Percentiles rank a stretch among this genome's conserved stretches.
These are phyloP conservation scores for Goniozus legneri DNA, from an alignment of 1,140 invertebrate genomes.

Conservation along the genomic window DNA sequence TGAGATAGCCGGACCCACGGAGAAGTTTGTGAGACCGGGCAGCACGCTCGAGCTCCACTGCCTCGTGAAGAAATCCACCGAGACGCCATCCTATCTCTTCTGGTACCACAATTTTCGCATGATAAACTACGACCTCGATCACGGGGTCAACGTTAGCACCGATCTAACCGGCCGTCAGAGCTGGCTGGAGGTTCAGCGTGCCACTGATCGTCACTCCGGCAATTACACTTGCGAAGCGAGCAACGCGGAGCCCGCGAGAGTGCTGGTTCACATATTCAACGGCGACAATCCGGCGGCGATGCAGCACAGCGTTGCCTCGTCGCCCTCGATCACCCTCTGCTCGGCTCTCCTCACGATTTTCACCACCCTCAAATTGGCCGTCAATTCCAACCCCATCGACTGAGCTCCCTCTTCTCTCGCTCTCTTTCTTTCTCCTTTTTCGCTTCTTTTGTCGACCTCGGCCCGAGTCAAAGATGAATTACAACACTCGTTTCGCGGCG, in stretches of 20 bases:
- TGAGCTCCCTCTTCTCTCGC: too few relatives aligned
- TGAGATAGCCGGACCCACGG: slow-evolving; percentile 76
- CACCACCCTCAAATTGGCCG: slow-evolving; percentile 34
- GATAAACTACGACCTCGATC: slow-evolving; percentile 84
- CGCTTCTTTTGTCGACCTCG: too few relatives aligned
- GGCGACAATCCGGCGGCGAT: slow-evolving; percentile 63
- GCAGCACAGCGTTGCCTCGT: slow-evolving; percentile 53
- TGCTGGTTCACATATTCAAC: slow-evolving; percentile 82
- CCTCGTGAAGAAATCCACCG: slow-evolving; percentile 75
- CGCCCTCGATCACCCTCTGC: slow-evolving; percentile 39
- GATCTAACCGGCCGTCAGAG: slow-evolving; percentile 60
- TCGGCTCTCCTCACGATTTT: slow-evolving; percentile 36
- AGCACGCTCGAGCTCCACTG: slow-evolving; percentile 78
- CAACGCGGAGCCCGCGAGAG: slow-evolving; percentile 78
- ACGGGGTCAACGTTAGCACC: slow-evolving; percentile 78
- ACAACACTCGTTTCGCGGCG: too few relatives aligned
- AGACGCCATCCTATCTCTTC: slow-evolving; percentile 79
- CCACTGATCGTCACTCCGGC: slow-evolving; percentile 71
- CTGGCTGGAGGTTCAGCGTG: slow-evolving; percentile 64
- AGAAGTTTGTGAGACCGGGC: slow-evolving; percentile 83
- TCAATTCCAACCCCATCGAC: too few relatives aligned
- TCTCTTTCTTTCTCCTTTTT: too few relatives aligned
- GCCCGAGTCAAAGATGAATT: too few relatives aligned
- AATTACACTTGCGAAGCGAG: slow-evolving; percentile 86
- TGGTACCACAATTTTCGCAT: slow-evolving; percentile 89